A percentile compares a stretch with the other conserved stretches of the same genome.
These are phyloP conservation scores for Henricia sp. DNA, from an alignment of 53 echinoderm and acorn worm genomes.

Conservation along the genomic window DNA sequence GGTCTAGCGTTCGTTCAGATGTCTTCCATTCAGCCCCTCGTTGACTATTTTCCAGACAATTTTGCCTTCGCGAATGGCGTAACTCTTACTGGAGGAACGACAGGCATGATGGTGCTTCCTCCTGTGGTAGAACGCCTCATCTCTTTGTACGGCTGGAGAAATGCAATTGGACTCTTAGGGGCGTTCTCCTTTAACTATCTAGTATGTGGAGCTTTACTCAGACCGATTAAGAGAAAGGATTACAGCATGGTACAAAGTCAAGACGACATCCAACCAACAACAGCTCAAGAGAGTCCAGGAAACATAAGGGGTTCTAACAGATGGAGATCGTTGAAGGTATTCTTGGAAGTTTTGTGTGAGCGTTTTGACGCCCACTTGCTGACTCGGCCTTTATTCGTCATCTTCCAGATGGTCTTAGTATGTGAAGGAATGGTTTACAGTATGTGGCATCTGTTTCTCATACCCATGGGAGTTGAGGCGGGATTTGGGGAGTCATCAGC, in stretches of 20 bases:
- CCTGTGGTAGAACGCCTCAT: not conserved
- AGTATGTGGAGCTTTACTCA: slow-evolving; percentile 28
- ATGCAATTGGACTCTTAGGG: not conserved
- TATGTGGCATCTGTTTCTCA: slow-evolving; percentile 39
- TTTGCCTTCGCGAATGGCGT: slow-evolving; percentile 31
- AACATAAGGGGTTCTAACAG: not conserved
- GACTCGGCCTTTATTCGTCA: not conserved
- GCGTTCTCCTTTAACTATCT: not conserved
- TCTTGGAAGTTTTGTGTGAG: not conserved
- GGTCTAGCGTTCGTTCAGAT: not conserved
- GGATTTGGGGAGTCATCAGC: not conserved
- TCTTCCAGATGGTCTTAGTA: not conserved
- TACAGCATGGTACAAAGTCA: not conserved
- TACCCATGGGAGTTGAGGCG: slow-evolving; percentile 22
- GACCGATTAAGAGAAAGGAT: not conserved
- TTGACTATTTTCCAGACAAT: slow-evolving; percentile 23
- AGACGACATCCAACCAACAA: not conserved
- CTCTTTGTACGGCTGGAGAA: slow-evolving; percentile 23
- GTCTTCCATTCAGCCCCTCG: not conserved
- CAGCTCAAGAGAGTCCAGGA: not conserved
- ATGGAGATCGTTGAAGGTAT: not conserved
- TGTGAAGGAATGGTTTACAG: not conserved
- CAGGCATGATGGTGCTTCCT: slow-evolving; percentile 40
- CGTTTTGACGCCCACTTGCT: not conserved
- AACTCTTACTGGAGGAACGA: slow-evolving; percentile 20